These are phyloP conservation scores for Peromyscus nudipes DNA, from an alignment of 2,797 vertebrate genomes.

Conservation along the genomic window DNA sequence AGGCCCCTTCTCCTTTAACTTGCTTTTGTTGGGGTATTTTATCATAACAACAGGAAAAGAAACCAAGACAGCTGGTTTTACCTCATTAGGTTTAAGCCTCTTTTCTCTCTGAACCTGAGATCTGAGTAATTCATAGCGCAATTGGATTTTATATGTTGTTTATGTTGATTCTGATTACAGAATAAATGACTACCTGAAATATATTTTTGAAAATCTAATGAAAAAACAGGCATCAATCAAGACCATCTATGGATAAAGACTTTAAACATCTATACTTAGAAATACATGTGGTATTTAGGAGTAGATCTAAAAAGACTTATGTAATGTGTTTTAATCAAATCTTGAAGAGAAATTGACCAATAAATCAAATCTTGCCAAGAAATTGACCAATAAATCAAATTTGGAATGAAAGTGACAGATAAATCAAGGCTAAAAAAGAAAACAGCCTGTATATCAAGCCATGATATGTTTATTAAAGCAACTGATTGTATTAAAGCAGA, in stretches of 20 bases:
- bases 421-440: constrained; percentile 87
- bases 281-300: constrained; percentile 85
- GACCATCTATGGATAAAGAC: constrained; percentile 86
- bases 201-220: constrained; percentile 73
- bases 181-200: constrained; percentile 78
- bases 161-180: constrained; percentile 87
- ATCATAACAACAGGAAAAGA: neutral
- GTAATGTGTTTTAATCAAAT: constrained; percentile 88
- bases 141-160: constrained; percentile 85
- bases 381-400: constrained; percentile 86
- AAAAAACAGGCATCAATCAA: constrained; percentile 82
- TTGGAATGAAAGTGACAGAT: constrained; percentile 84
- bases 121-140: constrained; percentile 83
- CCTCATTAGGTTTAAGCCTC: constrained; percentile 35
- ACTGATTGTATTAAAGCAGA: constrained; percentile 78
- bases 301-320: constrained; percentile 84
- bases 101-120: constrained; percentile 61
- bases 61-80: constrained; percentile 27
- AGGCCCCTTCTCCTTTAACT: neutral
- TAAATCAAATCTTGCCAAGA: constrained; percentile 86
- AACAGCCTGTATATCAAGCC: constrained; percentile 82
- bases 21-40: neutral
- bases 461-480: constrained; percentile 84
- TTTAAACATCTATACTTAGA: constrained; percentile 81
- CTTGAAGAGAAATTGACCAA: constrained; percentile 87